phyloP scores from a whole-genome alignment of 2,113 vertebrate genomes.

The Bos javanicus region DNA sequence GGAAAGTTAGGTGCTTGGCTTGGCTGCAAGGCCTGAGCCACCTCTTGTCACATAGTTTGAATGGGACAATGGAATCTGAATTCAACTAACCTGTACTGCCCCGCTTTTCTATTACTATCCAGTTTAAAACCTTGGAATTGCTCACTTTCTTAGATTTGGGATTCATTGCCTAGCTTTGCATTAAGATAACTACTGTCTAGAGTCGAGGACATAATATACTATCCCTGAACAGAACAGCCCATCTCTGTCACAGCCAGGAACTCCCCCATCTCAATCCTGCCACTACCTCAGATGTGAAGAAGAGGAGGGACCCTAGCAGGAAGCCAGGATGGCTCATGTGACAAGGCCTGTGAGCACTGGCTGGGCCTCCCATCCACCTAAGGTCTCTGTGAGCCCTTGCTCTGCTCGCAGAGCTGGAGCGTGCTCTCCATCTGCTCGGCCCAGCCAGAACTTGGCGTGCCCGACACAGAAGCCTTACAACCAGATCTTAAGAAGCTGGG shows the following conservation, averaged over 20 bases:
- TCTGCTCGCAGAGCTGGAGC: neutral
- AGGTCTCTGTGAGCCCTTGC: neutral
- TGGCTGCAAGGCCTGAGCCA: neutral
- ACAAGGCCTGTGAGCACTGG: neutral
- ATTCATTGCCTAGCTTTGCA: neutral
- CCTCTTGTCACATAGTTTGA: neutral
- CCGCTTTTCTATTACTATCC: neutral
- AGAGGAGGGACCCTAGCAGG: neutral
- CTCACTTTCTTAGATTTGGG: neutral
- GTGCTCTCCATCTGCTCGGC: neutral
- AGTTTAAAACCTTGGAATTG: neutral
- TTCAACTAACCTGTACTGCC: neutral
- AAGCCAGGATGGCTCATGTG: neutral
- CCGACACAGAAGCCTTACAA: neutral
- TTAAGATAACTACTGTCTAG: neutral
- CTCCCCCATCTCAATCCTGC: neutral
- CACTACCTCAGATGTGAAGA: neutral
- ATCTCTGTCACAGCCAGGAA: neutral
- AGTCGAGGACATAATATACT: neutral
- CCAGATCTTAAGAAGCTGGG: neutral
- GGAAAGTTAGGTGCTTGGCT: neutral
- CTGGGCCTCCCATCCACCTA: neutral
- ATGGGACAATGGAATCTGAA: constrained; percentile 25
- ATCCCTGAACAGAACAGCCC: neutral
- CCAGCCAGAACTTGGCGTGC: neutral